A percentile compares a stretch with the other conserved stretches of the same genome.
Evolutionary conservation across 1,140 invertebrate genomes (phyloP).

Genomic region (Cherax destructor): DNA sequence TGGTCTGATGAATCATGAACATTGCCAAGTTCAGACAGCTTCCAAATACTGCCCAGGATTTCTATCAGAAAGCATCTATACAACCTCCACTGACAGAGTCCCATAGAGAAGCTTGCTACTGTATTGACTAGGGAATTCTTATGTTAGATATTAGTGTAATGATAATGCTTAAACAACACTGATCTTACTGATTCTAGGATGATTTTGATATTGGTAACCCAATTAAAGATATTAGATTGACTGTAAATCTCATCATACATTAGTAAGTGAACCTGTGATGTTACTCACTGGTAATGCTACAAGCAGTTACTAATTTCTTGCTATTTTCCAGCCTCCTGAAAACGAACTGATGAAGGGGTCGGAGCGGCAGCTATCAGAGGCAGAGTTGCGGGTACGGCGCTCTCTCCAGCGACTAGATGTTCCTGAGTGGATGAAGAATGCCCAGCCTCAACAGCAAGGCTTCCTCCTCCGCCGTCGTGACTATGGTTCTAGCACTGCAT

Average conservation of each 20-base stretch:
- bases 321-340: conserved; percentile 86
- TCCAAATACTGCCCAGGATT: neutral
- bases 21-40: too few relatives aligned
- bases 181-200: neutral
- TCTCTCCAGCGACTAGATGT: conserved; percentile 94
- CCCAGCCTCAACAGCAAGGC: conserved; percentile 76
- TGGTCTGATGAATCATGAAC: too few relatives aligned
- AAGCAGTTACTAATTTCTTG: conserved; percentile 73
- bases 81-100: neutral
- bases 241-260: too few relatives aligned
- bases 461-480: conserved; percentile 73
- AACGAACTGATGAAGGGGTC: conserved; percentile 90
- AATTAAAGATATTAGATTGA: too few relatives aligned
- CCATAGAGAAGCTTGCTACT: neutral
- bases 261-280: neutral
- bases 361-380: conserved; percentile 88
- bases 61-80: neutral
- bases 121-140: neutral
- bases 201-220: neutral
- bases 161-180: too few relatives aligned
- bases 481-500: conserved; percentile 35
- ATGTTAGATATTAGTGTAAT: too few relatives aligned
- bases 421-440: conserved; percentile 96
- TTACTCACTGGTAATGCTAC: neutral
- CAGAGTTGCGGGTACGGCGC: conserved; percentile 93